These are phyloP conservation scores for Brienomyrus brachyistius DNA, from an alignment of 2,113 vertebrate species.

Conservation along the genomic window DNA sequence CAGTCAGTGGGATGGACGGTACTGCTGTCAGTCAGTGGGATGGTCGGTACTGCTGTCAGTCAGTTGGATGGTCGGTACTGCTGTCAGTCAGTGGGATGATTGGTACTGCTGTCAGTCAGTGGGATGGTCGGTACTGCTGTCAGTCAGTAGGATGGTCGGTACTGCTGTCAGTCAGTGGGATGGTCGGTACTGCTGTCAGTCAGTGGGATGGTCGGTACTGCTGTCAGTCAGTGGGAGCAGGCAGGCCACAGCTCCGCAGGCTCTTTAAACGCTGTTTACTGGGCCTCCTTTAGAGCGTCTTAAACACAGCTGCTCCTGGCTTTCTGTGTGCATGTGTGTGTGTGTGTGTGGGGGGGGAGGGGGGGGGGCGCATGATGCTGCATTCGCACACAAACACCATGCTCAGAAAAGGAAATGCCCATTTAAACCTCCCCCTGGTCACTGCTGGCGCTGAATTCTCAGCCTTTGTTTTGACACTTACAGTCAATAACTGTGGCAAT, in stretches of 20 bases:
- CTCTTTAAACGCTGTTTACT: background rate
- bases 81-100: no score
- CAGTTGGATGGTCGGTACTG: background rate
- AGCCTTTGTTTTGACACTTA: conserved; percentile 5
- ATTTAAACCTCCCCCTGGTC: background rate
- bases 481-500: background rate
- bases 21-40: background rate
- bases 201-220: background rate
- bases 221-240: background rate
- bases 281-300: background rate
- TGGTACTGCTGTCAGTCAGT: no score
- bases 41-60: background rate
- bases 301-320: background rate
- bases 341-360: no score
- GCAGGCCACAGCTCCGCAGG: background rate
- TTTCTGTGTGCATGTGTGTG: background rate
- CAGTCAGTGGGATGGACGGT: background rate
- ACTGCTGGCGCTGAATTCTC: background rate
- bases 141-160: background rate
- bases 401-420: background rate
- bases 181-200: no score
- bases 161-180: no score
- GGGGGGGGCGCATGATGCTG: background rate
- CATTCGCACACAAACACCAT: conserved; percentile 7
- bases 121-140: background rate